These are phyloP conservation scores for Ischnus inquisitorius DNA, from an alignment of 2,888 invertebrate species.

Conservation along the genomic window DNA sequence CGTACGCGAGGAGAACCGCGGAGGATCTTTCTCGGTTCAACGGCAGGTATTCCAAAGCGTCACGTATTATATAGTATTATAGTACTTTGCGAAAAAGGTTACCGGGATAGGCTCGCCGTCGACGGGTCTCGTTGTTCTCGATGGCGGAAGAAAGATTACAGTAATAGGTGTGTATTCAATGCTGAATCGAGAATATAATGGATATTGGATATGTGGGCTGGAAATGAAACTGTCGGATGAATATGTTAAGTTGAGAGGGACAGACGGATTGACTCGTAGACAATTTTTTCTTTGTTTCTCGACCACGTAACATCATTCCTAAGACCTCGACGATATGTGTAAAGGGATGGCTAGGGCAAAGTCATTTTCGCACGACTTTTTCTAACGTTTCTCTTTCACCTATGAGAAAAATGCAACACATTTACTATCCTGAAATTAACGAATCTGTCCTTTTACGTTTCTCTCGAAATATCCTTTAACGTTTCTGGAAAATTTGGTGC, in stretches of 20 bases:
- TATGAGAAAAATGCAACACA: no score
- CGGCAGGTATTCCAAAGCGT: constrained; percentile 6
- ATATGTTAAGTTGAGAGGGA: constrained; percentile 27
- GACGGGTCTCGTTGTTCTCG: constrained; percentile 38
- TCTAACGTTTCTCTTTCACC: no score
- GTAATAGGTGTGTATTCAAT: constrained; percentile 49
- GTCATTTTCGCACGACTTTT: no score
- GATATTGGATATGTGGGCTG: constrained; percentile 62
- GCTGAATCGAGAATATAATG: constrained; percentile 53
- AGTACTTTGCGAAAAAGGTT: constrained; percentile 72
- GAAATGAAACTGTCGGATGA: constrained; percentile 66
- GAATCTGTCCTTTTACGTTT: no score
- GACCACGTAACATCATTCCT: no score
- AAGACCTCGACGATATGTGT: no score
- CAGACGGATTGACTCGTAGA: constrained; percentile 14
- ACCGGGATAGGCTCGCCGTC: constrained; percentile 59
- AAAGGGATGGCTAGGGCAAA: no score
- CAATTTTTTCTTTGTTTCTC: no score
- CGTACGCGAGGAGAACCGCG: background rate
- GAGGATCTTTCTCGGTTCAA: constrained; percentile 14
- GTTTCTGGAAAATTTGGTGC: no score
- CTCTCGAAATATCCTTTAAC: no score
- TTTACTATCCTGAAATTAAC: no score
- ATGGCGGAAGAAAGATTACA: constrained; percentile 69
- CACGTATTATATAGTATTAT: constrained; percentile 39